phyloP scores from a whole-genome alignment of 2,113 vertebrate genomes.

The Pteruthius melanotis region DNA sequence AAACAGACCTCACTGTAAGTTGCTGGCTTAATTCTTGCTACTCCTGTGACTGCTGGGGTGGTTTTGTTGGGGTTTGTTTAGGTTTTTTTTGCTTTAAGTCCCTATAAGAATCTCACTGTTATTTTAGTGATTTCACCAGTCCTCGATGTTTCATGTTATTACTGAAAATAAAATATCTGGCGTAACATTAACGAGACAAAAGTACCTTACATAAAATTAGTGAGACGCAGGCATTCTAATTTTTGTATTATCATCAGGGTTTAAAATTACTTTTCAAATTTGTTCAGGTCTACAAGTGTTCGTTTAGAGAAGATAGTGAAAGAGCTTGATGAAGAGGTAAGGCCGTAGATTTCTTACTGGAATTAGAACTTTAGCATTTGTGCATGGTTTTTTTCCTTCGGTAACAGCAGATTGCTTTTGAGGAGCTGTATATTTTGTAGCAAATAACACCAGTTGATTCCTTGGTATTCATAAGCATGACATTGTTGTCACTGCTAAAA shows the following conservation, averaged over 20 bases:
- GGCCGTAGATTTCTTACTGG: neutral
- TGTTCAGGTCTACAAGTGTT: constrained; percentile 76
- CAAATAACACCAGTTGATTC: neutral
- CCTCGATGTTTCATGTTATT: neutral
- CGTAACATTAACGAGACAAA: neutral
- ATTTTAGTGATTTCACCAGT: neutral
- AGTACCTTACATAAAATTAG: neutral
- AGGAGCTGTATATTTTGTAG: neutral
- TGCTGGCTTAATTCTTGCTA: neutral
- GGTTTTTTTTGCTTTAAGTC: neutral
- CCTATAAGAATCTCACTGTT: neutral
- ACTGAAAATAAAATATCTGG: neutral
- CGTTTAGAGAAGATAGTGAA: constrained; percentile 91
- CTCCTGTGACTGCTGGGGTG: neutral
- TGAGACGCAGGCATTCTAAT: neutral
- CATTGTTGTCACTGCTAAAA: neutral
- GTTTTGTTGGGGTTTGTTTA: neutral
- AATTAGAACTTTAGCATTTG: neutral
- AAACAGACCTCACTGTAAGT: neutral
- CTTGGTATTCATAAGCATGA: neutral
- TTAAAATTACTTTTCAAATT: constrained; percentile 48
- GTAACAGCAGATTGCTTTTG: neutral
- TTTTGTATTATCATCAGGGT: neutral
- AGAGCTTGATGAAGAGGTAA: constrained; percentile 95
- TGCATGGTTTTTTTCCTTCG: neutral